phyloP scores from a whole-genome alignment of 1,140 invertebrate genomes.

The Pseudomyrmex sp. region DNA sequence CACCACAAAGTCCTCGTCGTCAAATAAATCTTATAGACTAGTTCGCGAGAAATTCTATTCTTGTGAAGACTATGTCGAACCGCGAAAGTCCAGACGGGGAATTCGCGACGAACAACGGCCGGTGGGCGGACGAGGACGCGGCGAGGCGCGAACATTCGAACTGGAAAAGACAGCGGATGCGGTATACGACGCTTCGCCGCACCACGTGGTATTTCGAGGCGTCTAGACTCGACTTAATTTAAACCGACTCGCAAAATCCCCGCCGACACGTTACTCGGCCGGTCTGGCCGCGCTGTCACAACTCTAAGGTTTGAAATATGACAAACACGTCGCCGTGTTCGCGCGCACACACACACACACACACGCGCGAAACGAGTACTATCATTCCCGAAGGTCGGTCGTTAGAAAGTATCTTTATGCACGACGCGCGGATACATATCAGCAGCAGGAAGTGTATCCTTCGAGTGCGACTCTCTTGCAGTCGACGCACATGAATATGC shows the following conservation, averaged over 20 bases:
- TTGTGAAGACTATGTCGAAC: neutral
- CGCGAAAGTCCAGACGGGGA: neutral
- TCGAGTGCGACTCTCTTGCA: neutral
- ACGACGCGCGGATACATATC: slow-evolving; percentile 16
- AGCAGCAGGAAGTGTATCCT: slow-evolving; percentile 2
- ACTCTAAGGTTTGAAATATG: slow-evolving; percentile 73
- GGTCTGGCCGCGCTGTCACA: slow-evolving; percentile 73
- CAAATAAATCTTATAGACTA: neutral
- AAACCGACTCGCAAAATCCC: slow-evolving; percentile 75
- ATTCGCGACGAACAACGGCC: neutral
- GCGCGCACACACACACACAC: neutral
- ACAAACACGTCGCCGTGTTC: slow-evolving; percentile 65
- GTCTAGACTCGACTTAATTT: slow-evolving; percentile 80
- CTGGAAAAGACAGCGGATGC: slow-evolving; percentile 22
- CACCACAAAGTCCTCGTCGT: too few relatives aligned
- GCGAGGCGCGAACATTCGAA: slow-evolving; percentile 67
- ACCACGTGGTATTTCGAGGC: slow-evolving; percentile 74
- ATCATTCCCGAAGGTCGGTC: slow-evolving; percentile 31
- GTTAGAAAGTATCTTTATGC: slow-evolving; percentile 41
- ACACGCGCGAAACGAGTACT: neutral
- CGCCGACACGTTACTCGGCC: slow-evolving; percentile 57
- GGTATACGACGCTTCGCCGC: slow-evolving; percentile 52
- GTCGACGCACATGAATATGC: neutral
- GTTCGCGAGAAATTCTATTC: neutral
- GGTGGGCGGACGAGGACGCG: slow-evolving; percentile 19